These are phyloP conservation scores for Colletes gigas DNA, from an alignment of 1,140 invertebrate genomes.

Conservation along the genomic window DNA sequence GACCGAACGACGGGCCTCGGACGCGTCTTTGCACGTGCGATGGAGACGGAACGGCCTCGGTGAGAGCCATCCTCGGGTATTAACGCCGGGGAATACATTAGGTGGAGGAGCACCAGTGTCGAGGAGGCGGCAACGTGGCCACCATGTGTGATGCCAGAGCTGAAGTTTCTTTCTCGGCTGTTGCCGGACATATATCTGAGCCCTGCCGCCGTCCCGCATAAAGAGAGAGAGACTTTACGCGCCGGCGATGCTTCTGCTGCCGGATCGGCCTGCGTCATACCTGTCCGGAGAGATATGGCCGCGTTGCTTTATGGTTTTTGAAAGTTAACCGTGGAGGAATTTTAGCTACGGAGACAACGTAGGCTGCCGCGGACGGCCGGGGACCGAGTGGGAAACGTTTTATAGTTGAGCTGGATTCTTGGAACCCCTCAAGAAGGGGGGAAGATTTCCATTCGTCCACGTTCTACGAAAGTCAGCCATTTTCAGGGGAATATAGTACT, in stretches of 20 bases:
- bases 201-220: constrained; percentile 44
- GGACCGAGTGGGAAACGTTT: background rate
- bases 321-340: constrained; percentile 31
- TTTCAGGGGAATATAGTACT: no score
- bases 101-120: constrained; percentile 47
- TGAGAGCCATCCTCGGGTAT: constrained; percentile 65
- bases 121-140: constrained; percentile 79
- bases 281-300: constrained; percentile 9
- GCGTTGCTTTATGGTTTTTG: constrained; percentile 42
- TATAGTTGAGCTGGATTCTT: background rate
- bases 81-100: constrained; percentile 77
- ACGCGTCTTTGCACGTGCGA: constrained; percentile 72
- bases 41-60: constrained; percentile 66
- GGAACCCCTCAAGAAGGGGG: no score
- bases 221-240: constrained; percentile 3
- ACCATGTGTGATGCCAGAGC: constrained; percentile 74
- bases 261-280: constrained; percentile 20
- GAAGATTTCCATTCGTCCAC: no score
- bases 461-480: no score
- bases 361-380: background rate
- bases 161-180: constrained; percentile 68
- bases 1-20: constrained; percentile 40
- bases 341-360: constrained; percentile 13
- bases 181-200: constrained; percentile 53
- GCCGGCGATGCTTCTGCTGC: constrained; percentile 30